Evolutionary conservation across 2,888 invertebrate species (phyloP).

Genomic region (Nyleta sp.): DNA sequence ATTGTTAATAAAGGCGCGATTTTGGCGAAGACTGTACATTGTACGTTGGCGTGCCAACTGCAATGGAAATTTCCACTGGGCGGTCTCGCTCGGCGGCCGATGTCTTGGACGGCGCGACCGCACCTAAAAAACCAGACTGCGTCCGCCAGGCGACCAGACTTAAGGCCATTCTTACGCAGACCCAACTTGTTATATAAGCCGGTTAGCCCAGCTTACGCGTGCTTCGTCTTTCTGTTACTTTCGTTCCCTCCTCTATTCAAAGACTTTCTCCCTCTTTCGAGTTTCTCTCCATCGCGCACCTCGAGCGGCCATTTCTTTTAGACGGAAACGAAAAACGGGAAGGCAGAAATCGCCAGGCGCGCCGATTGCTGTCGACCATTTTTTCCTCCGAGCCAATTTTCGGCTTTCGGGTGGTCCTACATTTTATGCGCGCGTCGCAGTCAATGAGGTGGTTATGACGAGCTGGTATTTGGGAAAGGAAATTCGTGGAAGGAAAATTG

Average conservation of each 20-base stretch:
- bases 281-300: slow-evolving; percentile 45
- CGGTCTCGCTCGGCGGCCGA: slow-evolving; percentile 70
- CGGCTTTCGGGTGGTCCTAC: neutral
- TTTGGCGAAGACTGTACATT: slow-evolving; percentile 77
- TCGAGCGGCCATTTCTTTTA: slow-evolving; percentile 14
- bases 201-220: slow-evolving; percentile 59
- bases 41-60: slow-evolving; percentile 77
- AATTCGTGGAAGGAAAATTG: slow-evolving; percentile 9
- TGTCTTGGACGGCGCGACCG: slow-evolving; percentile 72
- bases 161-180: slow-evolving; percentile 66
- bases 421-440: neutral
- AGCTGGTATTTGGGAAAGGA: neutral
- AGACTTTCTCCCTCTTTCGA: slow-evolving; percentile 50
- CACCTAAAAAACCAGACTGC: slow-evolving; percentile 75
- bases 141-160: slow-evolving; percentile 66
- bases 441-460: too few relatives aligned
- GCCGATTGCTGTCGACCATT: too few relatives aligned
- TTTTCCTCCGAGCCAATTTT: too few relatives aligned
- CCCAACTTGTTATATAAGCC: slow-evolving; percentile 64
- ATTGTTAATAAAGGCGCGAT: slow-evolving; percentile 39
- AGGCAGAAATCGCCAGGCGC: too few relatives aligned
- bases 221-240: slow-evolving; percentile 58
- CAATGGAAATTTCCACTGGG: slow-evolving; percentile 80
- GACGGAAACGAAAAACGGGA: neutral
- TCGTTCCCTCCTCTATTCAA: slow-evolving; percentile 59